phyloP scores from a whole-genome alignment of 2,113 vertebrate genomes.

The Oreochromis spilurus region DNA sequence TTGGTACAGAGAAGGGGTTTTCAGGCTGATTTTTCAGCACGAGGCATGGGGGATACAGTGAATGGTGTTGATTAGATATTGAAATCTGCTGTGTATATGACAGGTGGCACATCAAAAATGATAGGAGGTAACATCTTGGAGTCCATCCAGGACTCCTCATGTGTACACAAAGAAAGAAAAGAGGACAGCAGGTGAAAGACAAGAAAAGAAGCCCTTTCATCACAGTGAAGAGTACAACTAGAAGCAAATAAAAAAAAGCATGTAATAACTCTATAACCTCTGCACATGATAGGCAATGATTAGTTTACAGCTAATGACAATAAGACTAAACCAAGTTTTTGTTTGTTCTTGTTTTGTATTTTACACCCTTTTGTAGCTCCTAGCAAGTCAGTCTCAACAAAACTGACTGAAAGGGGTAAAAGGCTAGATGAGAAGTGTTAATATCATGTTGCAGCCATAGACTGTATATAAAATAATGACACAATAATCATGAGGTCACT shows the following conservation, averaged over 20 bases:
- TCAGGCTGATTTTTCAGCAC: neutral
- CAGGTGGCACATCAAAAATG: conserved; percentile 66
- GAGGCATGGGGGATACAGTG: conserved; percentile 10
- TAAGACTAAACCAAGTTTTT: neutral
- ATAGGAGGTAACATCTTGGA: conserved; percentile 64
- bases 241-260: neutral
- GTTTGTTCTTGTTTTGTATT: neutral
- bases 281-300: neutral
- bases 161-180: conserved; percentile 54
- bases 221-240: neutral
- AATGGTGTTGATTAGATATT: conserved; percentile 65
- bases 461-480: neutral
- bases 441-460: neutral
- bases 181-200: conserved; percentile 51
- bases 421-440: neutral
- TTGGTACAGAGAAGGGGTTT: conserved; percentile 12
- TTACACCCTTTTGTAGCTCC: neutral
- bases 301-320: neutral
- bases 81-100: conserved; percentile 46
- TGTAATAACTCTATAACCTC: neutral
- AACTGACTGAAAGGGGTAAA: neutral
- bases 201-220: neutral
- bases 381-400: neutral
- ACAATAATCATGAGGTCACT: neutral
- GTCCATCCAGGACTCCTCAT: conserved; percentile 41